These are phyloP conservation scores for Camelus bactrianus DNA, from an alignment of 2,113 vertebrate genomes.

Conservation along the genomic window DNA sequence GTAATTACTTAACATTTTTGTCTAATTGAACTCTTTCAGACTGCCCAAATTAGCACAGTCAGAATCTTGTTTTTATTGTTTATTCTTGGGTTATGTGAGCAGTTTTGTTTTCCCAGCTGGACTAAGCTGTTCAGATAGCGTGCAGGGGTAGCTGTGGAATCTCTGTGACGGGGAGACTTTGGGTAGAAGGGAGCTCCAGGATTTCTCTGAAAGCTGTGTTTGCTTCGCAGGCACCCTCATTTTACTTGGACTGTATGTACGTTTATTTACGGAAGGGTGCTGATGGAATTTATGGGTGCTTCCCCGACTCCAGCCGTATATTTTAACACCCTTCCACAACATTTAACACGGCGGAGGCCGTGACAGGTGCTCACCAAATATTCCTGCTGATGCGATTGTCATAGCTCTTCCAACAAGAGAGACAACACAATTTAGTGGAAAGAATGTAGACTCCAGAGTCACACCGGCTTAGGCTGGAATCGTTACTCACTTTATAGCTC, in stretches of 20 bases:
- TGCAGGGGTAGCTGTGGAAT: neutral
- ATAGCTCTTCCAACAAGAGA: neutral
- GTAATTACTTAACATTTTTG: neutral
- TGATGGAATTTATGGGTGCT: neutral
- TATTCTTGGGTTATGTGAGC: neutral
- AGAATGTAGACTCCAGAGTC: neutral
- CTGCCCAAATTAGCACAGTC: neutral
- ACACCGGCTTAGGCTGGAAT: neutral
- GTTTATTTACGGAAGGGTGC: neutral
- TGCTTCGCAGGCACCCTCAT: neutral
- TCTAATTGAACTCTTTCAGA: neutral
- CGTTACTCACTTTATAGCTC: neutral
- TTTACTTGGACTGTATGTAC: neutral
- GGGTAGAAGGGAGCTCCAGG: neutral
- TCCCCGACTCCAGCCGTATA: neutral
- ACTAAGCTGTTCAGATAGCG: neutral
- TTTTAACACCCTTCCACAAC: neutral
- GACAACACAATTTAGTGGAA: neutral
- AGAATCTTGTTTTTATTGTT: neutral
- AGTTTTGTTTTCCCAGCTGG: constrained; percentile 44
- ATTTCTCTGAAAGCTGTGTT: neutral
- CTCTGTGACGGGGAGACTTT: constrained; percentile 15
- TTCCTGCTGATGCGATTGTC: neutral
- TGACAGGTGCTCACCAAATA: neutral
- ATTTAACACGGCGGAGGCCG: neutral